Evolutionary conservation across 2,888 invertebrate species (phyloP).

Genomic region (Andrena marginata): DNA sequence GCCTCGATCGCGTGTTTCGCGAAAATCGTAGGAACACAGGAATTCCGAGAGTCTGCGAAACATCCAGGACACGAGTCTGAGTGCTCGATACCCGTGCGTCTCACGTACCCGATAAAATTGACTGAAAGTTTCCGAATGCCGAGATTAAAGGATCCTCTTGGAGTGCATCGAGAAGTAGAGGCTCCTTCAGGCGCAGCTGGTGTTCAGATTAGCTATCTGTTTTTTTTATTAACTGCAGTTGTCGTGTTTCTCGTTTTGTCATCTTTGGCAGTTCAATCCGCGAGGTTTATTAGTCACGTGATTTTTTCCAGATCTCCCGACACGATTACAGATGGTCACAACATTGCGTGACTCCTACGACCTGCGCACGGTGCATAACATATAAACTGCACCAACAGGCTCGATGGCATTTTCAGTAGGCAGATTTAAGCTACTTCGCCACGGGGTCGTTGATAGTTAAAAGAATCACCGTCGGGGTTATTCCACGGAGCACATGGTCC

Average conservation of each 20-base stretch:
- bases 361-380: not conserved
- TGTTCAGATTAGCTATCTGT: not conserved
- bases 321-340: not conserved
- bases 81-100: slow-evolving; percentile 5
- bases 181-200: not conserved
- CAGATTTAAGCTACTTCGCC: not conserved
- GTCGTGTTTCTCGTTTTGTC: too few species aligned
- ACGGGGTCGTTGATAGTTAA: slow-evolving; percentile 14
- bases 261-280: too few species aligned
- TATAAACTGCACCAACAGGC: not conserved
- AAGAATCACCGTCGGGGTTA: slow-evolving; percentile 65
- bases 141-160: slow-evolving; percentile 24
- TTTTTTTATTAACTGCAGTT: not conserved
- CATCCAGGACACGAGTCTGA: not conserved
- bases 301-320: not conserved
- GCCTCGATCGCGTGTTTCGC: slow-evolving; percentile 12
- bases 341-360: not conserved
- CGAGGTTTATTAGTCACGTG: not conserved
- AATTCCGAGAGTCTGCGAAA: not conserved
- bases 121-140: slow-evolving; percentile 19
- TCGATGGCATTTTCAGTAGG: not conserved
- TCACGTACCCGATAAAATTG: slow-evolving; percentile 26
- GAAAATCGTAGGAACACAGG: slow-evolving; percentile 17
- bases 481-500: slow-evolving; percentile 62
- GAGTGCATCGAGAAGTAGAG: not conserved